Base-by-base conservation (phyloP, 2,888 invertebrate species). In the Drosophila sordidapex region DNA sequence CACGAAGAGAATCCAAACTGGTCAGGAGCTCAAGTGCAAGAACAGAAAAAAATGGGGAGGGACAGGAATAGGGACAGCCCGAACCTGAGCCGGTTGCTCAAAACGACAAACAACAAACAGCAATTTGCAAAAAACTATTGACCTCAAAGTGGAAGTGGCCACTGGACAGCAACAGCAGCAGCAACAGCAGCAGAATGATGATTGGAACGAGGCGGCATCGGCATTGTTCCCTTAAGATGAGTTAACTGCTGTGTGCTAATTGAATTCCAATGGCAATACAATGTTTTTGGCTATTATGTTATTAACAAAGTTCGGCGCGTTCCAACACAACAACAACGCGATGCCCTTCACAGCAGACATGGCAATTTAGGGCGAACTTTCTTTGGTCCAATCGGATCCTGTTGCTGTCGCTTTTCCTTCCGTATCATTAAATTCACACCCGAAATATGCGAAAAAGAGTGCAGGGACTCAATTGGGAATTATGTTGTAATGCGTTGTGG, bases 401-500 rank as follows among this genome's bases (percentile, higher is more conserved):
- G 74, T 43, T 51, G 36, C 52, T 52, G 60, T 40, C 43, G 46
- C 67, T 53, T 31, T 31, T 67, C 56, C 68, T 56, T 65, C 71
- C 74, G 70, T 83, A 81, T 90, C 87, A 89, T 87, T 87, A 87
- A 83, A 77, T 89, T 90, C 84, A 89, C 87, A 90, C 90, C 81
- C 76, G 63, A 82, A 73, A 72, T 73, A 76, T 72, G 66, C 46
- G 29, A 31, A 46, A 35, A 35, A 40, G 58, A 65, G 74, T 56
- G 54, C 36, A 31, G 66, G 54, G 71, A 68, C 74, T 70, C 76
- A 78, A 78, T 83, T 78, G 71, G 70, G 76, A 90, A 87, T 87
- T 84, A 87, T 90, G 89, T 87, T 87, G 87, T 87, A 87, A 87
- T 87, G 90, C 82, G 77, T 87, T 90, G 90, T 89, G 90, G 87